Base-by-base conservation (phyloP, 2,113 vertebrate genomes). In the Ifrita kowaldi region DNA sequence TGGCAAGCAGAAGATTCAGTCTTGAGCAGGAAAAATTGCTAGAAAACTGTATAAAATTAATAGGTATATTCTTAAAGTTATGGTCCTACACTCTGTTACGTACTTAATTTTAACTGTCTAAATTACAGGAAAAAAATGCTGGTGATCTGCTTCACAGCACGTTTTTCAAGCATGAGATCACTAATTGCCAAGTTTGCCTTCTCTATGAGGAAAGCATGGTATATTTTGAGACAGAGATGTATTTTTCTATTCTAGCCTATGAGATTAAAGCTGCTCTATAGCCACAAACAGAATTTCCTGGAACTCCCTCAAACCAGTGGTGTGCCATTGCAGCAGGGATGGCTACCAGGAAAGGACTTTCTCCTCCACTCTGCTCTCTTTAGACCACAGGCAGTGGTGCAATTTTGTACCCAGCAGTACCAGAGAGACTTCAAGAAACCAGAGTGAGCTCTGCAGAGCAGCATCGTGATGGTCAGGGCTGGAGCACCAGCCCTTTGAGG, bases 381-480 rank as follows among this genome's bases (percentile, higher is more conserved):
- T 52, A 39, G n/a, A 21, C 13, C 32, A 35, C 10, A 49, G 9
- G 10, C 6, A 26, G 6, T 30, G 8, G 16, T 35, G 5, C 7
- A 41, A 0, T 41, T 62, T 62, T 39, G 24, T 5, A 32, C 6
- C 8, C 33, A 69, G 11, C 3, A 52, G 8, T 30, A 33, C 7
- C 23, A 65, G 59, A 55, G 27, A 63, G 20, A 16, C 9, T 42
- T 16, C 26, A 74, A 16, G 39, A 50, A 73, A 71, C 2, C 11
- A 39, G 10, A 47, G 7, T 37, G 22, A 80, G 6, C 9, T 50
- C 42, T 2, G 2, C 16, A 32, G 14, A 76, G 11, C 4, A 13
- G 4, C 47, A 17, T 22, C 0, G 0, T 65, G 16, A 7, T 53
- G 10, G 3, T 23, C 27, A 70, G 24, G 23, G 9, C 7, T 86